Evolutionary conservation across 2,888 invertebrate genomes (phyloP), one percentile per base, ranked within the genome.

Genomic region (Nomada ferruginata): DNA sequence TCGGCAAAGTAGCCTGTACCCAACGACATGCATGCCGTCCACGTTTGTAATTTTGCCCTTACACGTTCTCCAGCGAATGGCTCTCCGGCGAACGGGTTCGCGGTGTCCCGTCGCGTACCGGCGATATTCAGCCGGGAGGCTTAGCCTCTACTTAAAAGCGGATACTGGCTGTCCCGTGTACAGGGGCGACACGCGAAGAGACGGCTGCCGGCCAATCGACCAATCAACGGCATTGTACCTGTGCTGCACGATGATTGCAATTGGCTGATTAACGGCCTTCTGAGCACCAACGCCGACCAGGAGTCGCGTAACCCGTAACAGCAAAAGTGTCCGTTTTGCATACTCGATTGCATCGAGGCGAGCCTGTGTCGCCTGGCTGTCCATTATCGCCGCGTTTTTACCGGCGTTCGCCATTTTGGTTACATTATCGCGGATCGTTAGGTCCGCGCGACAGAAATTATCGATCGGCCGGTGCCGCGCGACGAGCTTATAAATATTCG

Each of bases 181-280:
- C 74, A 80, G 82, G 79, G 77, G 85, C 83, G 79, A 84, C 79
- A 84, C 78, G 70, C 82, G 77, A 79, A 74, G 78, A 81, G 73
- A 74, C 77, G 36, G 87, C 64, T 68, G 65, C 73, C 53, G 66
- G 60, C 61, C 81, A 61, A 72, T 77, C 85, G 77, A 74, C 80
- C 87, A 87, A 86, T 86, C 85, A 80, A 85, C 85, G 70, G 65
- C 68, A 82, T 79, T 76, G 84, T 77, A 68, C 73, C 78, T 59
- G 76, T 29, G 61, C 61, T 29, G 77, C 74, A 63, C 84, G 73
- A 78, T 81, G 82, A 85, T 84, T 82, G 84, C 82, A 84, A 88
- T 88, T 89, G 88, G 88, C 70, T 79, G 87, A 85, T 85, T 86
- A 86, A 79, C 81, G 80, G 83, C 81, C 82, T 87, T 82, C 75